These are phyloP conservation scores for Pseudopodoces humilis DNA, from an alignment of 2,113 vertebrate species.

Conservation along the genomic window DNA sequence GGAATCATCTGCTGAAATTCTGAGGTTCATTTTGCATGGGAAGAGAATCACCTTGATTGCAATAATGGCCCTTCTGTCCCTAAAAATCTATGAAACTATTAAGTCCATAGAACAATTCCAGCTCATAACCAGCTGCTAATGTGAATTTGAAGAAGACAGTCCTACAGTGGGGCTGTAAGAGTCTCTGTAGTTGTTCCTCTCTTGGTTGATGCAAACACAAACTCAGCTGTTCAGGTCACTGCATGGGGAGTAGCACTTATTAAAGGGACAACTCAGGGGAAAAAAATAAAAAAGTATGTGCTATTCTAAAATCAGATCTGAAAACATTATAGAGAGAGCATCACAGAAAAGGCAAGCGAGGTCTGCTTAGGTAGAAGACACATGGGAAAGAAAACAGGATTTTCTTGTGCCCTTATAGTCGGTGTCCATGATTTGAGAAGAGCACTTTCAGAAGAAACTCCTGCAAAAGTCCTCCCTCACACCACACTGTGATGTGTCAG, in stretches of 20 bases:
- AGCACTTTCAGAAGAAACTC: neutral
- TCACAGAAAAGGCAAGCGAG: neutral
- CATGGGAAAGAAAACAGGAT: neutral
- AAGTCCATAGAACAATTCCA: neutral
- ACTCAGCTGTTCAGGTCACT: neutral
- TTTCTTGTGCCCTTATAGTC: neutral
- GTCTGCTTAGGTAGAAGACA: neutral
- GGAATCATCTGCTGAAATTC: neutral
- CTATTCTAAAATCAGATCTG: neutral
- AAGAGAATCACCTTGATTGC: neutral
- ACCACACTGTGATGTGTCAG: accelerated
- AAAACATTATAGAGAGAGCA: neutral
- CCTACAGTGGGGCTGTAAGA: neutral
- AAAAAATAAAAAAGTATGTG: neutral
- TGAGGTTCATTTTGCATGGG: neutral
- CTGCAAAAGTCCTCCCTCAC: neutral
- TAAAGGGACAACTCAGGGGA: neutral
- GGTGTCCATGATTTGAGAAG: neutral
- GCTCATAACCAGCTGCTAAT: neutral
- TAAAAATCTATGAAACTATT: neutral
- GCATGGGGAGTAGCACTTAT: neutral
- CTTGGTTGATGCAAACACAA: neutral
- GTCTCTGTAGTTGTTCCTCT: neutral
- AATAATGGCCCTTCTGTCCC: neutral
- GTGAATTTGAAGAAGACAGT: neutral